Base-by-base conservation (phyloP, 1,140 invertebrate species). In the Papilio polytes region DNA sequence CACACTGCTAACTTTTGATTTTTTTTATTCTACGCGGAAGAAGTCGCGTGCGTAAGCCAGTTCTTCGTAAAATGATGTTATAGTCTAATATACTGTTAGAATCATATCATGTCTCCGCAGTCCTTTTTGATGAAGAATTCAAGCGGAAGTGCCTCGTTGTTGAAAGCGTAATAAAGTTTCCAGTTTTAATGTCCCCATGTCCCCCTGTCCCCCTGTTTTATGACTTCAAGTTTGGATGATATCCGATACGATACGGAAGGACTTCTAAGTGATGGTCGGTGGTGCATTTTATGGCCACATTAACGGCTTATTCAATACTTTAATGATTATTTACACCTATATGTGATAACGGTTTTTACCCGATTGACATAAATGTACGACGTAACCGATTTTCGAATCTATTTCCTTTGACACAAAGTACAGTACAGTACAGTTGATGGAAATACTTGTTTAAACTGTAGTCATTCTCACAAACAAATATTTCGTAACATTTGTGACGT, bases 121-220 rank as follows among this genome's bases (percentile, higher is more conserved):
- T 70, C 63, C 63, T 31, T 70, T 70, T 31, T 31, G 63, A 70
- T 70, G 26, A 70, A 70, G 63, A 70, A 70, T 31, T 70, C 12
- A 36, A 70, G 59, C 59, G 63, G 63, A 70, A 70, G 26, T 70
- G 3, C 15, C 63, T 70, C 26, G 59, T 22, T 22, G 22, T 26
- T 70, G 63, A 70, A 70, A 70, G 63, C 63, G 63, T 70, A 31
- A 70, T 70, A 70, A 70, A 70, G 22, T 70, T 70, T 31, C 26
- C 63, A 31, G 26, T 70, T 70, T 70, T 70, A 70, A 70, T 36
- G 63, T 31, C 63, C 26, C 22, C 22, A 36, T 36, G 36, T 36
- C 36, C 36, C 36, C 36, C 36, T 41, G 36, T 41, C 36, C 26
- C 22, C 22, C 26, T 70, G 63, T 70, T 63, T 63, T 70, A 70